Evolutionary conservation across 2,113 vertebrate genomes (phyloP).

Genomic region (Thunnus maccoyii): DNA sequence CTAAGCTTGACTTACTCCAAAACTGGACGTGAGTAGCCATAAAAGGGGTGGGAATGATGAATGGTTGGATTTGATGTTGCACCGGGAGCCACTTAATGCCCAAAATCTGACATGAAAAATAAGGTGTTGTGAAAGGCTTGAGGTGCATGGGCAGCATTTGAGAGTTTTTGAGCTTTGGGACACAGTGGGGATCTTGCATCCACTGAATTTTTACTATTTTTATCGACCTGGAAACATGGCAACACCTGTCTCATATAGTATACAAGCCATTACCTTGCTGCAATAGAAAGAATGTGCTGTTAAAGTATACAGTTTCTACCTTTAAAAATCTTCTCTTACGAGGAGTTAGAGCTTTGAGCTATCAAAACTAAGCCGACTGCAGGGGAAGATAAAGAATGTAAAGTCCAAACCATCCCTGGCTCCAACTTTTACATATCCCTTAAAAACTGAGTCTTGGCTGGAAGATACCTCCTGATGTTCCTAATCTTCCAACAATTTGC

Average conservation of each 20-base stretch:
- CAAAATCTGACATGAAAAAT: conserved; percentile 31
- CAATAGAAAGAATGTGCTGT: background rate
- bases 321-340: background rate
- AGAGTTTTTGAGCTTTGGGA: conserved; percentile 2
- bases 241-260: background rate
- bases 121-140: conserved; percentile 13
- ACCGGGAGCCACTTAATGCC: conserved; percentile 4
- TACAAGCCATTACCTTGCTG: background rate
- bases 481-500: conserved; percentile 34
- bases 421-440: conserved; percentile 6
- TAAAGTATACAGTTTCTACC: background rate
- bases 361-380: conserved; percentile 17
- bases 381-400: conserved; percentile 30
- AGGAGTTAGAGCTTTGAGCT: conserved; percentile 14
- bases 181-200: background rate
- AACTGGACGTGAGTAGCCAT: conserved; percentile 1
- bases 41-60: conserved; percentile 21
- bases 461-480: conserved; percentile 1
- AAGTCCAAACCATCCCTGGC: conserved; percentile 18
- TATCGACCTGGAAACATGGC: conserved; percentile 25
- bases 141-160: conserved; percentile 18
- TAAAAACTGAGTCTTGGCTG: conserved; percentile 25
- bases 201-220: conserved; percentile 20
- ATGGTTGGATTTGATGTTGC: conserved; percentile 31
- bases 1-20: background rate